Evolutionary conservation across 2,113 vertebrate species (phyloP), one percentile per base, ranked within the genome.

Genomic region (Bucco capensis): DNA sequence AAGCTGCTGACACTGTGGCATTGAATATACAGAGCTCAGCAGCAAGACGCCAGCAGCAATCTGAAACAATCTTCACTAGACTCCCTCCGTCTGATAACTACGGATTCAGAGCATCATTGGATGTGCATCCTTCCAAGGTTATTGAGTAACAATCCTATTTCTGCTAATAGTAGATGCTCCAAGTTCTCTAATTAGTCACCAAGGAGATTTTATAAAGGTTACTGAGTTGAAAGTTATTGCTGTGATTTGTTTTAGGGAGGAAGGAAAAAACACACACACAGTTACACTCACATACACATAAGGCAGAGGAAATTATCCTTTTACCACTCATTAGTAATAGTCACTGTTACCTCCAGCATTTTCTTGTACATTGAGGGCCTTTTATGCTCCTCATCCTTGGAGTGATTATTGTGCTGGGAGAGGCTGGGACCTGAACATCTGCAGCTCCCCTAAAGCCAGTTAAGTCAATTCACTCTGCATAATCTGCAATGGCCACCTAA

Each of bases 161-260:
- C 83, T 97, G 90, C 87, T 97, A 96, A 97, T 94, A 95, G 93
- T 85, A 93, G 94, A 94, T 96, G 86, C 74, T 95, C 51, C 86
- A 94, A 46, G 40, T 96, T 95, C 83, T 91, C 92, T 95, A 95
- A 98, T 98, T 97, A 98, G 96, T 96, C 96, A 96, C 96, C 53
- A 85, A 89, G 92, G 96, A 97, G 89, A 90, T 97, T 93, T 95
- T 83, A 92, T 77, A 97, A 97, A 98, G 96, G 94, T 93, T 96
- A 96, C 62, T 93, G 95, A 77, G 86, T 95, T 97, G 94, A 97
- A 97, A 97, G 94, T 95, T 93, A 94, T 94, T 87, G 38, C 79
- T 91, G 85, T 67, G 92, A 96, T 96, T 97, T 96, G 87, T 94
- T 94, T 95, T 91, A 92, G 95, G 49, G 49, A 91, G 57, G 35